phyloP scores from a whole-genome alignment of 2,888 invertebrate species.

The Tetranychus piercei region DNA sequence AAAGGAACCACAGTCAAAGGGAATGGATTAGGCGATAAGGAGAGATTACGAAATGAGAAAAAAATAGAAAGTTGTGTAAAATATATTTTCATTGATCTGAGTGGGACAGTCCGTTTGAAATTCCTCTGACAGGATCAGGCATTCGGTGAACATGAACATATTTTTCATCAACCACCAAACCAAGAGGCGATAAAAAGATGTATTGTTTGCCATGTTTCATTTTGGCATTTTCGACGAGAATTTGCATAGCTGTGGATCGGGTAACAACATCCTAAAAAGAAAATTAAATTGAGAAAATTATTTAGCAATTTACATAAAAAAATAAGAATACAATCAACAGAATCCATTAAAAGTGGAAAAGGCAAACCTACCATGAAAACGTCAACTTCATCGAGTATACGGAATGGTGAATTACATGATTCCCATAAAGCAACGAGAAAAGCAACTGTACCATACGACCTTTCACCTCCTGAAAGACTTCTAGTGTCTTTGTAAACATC shows the following conservation, averaged over 20 bases:
- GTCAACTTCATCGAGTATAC: constrained; percentile 86
- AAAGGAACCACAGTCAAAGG: too few relatives aligned
- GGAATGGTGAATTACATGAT: constrained; percentile 73
- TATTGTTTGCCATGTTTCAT: constrained; percentile 48
- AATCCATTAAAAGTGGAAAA: background rate
- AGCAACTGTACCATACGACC: constrained; percentile 83
- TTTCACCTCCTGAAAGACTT: constrained; percentile 78
- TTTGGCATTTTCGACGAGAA: constrained; percentile 55
- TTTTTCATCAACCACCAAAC: background rate
- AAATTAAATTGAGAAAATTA: background rate
- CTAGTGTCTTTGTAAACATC: constrained; percentile 30
- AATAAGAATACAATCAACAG: background rate
- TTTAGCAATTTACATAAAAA: background rate
- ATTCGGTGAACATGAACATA: background rate
- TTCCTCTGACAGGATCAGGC: background rate
- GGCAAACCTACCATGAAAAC: constrained; percentile 58
- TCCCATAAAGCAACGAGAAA: constrained; percentile 85
- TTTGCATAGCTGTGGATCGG: constrained; percentile 54
- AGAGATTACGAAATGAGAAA: too few relatives aligned
- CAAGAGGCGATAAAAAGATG: constrained; percentile 69
- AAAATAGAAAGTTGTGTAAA: too few relatives aligned
- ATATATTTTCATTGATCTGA: too few relatives aligned
- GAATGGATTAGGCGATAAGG: too few relatives aligned
- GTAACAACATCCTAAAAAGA: constrained; percentile 46
- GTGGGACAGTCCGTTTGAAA: background rate